phyloP scores from a whole-genome alignment of 2,113 vertebrate species.

The Oxyruncus cristatus region DNA sequence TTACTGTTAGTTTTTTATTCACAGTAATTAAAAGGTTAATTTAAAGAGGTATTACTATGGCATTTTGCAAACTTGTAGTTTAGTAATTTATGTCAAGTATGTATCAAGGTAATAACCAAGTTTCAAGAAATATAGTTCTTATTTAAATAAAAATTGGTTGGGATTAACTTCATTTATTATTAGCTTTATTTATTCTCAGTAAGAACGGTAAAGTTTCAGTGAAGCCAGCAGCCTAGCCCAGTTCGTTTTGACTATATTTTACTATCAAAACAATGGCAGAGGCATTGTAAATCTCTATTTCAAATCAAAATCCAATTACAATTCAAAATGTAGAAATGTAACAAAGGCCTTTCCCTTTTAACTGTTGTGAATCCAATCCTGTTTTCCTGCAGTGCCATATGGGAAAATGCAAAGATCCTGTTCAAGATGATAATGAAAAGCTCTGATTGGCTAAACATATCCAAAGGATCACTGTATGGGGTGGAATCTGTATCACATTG shows the following conservation, averaged over 20 bases:
- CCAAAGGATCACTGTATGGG: not conserved
- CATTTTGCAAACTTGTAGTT: not conserved
- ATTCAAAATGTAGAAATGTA: not conserved
- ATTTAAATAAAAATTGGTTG: not conserved
- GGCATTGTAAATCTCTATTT: not conserved
- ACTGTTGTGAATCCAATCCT: not conserved
- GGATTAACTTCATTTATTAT: not conserved
- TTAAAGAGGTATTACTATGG: not conserved
- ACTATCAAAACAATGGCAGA: not conserved
- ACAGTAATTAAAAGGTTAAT: not conserved
- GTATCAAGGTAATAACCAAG: not conserved
- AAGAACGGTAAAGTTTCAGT: not conserved
- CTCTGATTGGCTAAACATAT: not conserved
- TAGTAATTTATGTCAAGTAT: not conserved
- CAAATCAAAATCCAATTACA: not conserved
- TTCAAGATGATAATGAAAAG: not conserved
- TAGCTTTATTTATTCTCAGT: not conserved
- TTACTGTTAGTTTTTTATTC: not conserved
- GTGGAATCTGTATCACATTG: not conserved
- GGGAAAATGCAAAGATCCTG: not conserved
- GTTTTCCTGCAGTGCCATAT: not conserved
- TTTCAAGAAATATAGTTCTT: not conserved
- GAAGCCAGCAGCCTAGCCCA: not conserved
- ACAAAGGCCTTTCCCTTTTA: not conserved
- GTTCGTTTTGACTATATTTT: not conserved